These are phyloP conservation scores for Pristis pectinata DNA, from an alignment of 2,797 vertebrate species.

Conservation along the genomic window DNA sequence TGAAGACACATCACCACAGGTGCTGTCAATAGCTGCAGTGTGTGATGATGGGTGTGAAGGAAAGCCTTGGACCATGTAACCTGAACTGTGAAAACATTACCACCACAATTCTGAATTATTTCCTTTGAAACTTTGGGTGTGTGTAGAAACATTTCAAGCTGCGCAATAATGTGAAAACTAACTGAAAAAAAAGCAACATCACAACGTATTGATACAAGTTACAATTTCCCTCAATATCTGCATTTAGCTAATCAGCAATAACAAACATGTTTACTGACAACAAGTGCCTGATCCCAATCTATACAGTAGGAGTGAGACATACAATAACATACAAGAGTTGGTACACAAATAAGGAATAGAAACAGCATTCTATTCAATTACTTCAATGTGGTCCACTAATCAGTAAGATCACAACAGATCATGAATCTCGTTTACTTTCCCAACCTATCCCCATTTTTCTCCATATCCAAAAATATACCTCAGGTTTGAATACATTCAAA, in stretches of 20 bases:
- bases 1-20: not conserved
- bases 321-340: not conserved
- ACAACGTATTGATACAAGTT: not conserved
- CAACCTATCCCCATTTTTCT: not conserved
- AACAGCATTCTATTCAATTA: not conserved
- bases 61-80: too few relatives aligned
- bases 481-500: not conserved
- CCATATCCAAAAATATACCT: not conserved
- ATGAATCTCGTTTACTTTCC: not conserved
- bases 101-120: too few relatives aligned
- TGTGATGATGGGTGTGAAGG: too few relatives aligned
- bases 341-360: not conserved
- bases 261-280: not conserved
- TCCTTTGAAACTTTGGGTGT: too few relatives aligned
- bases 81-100: too few relatives aligned
- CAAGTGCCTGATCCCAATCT: not conserved
- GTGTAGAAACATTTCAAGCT: not conserved
- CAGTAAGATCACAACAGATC: not conserved
- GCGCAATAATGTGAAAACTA: not conserved
- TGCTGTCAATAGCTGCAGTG: not conserved
- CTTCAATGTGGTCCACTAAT: not conserved
- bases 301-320: not conserved
- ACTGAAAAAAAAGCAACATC: not conserved
- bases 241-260: not conserved
- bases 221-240: not conserved